Evolutionary conservation across 2,113 vertebrate genomes (phyloP).

Genomic region (Agelaius tricolor): DNA sequence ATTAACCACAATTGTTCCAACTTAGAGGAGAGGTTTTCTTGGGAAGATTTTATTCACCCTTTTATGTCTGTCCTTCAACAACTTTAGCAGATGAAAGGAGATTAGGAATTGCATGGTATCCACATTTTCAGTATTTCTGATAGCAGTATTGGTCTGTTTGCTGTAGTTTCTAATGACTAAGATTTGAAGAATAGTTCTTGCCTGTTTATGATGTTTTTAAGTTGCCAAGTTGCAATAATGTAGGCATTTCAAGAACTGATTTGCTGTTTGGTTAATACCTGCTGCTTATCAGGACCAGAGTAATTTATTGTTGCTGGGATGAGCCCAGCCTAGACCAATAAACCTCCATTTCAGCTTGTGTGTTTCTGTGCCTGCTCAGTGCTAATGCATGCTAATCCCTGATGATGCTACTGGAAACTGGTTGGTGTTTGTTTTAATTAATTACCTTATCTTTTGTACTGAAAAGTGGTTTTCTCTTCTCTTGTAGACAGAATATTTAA

Average conservation of each 20-base stretch:
- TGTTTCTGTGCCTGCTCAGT: not conserved
- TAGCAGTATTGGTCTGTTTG: not conserved
- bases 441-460: not conserved
- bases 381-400: constrained; percentile 10
- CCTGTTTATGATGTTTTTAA: not conserved
- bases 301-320: not conserved
- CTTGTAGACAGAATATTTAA: not conserved
- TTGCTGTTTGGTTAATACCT: not conserved
- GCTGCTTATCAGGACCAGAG: not conserved
- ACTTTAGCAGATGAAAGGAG: not conserved
- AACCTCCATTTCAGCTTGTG: not conserved
- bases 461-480: not conserved
- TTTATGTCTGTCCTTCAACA: not conserved
- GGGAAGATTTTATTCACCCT: not conserved
- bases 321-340: not conserved
- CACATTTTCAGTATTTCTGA: not conserved
- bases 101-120: not conserved
- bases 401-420: not conserved
- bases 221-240: not conserved
- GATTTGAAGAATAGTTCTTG: not conserved
- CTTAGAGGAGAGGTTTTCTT: not conserved
- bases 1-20: not conserved
- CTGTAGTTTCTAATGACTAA: not conserved
- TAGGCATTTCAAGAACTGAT: not conserved
- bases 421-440: not conserved